Base-by-base conservation (phyloP, 2,113 vertebrate genomes). In the Ardeotis arabs region DNA sequence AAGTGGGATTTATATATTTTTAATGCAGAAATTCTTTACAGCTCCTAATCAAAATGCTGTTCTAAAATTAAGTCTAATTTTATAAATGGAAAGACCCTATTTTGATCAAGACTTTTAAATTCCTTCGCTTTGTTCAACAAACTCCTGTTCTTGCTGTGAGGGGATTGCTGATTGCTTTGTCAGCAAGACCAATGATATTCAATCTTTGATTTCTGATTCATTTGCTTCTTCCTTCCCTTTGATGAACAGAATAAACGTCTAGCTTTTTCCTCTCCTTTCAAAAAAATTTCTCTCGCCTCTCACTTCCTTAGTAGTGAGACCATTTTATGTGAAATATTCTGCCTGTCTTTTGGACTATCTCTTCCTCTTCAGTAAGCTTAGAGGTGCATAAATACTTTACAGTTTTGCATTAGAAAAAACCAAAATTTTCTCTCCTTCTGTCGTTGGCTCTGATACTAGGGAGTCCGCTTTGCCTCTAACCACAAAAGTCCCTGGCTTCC, bases 1-100 rank as follows among this genome's bases (percentile, higher is more conserved):
- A 98, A 97, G 90, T 95, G 92, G 90, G 87, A 97, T 97, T 96
- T 97, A 97, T 97, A 94, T 95, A 95, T 97, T 97, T 96, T 97
- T 96, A 97, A 97, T 97, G 90, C 78, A 91, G 85, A 97, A 66
- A 85, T 86, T 88, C 73, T 94, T 97, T 93, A 94, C 82, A 96
- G 80, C 93, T 96, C 55, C 62, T 93, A 94, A 97, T 97, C 95
- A 97, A 97, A 97, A 97, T 10, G 5, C 84, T 93, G 79, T 95
- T 97, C 80, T 95, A 93, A 97, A 96, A 91, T 95, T 96, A 96
- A 76, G 74, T 95, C 95, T 97, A 85, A 87, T 96, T 95, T 95
- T 82, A 94, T 89, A 97, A 97, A 96, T 74, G 44, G 92, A 96
- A 97, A 93, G 47, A 50, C 41, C 13, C 24, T 95, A 14, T 89